A percentile compares a stretch with the other conserved stretches of the same genome.
Evolutionary conservation across 2,888 invertebrate species (phyloP).

Genomic region (Labia minor): DNA sequence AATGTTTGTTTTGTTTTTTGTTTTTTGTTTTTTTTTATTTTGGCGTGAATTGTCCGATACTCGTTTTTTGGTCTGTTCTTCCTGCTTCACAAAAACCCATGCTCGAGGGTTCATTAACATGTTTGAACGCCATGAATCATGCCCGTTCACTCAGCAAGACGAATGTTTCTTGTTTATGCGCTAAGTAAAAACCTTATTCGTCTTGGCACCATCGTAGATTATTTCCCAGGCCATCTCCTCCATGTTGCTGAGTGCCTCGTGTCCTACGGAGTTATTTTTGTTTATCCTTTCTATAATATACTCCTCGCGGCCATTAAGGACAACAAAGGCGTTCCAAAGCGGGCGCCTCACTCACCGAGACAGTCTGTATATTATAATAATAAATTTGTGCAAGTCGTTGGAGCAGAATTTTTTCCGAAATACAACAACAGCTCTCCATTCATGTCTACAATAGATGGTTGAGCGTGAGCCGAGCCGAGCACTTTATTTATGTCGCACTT

Average conservation of each 20-base stretch:
- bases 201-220: conserved; percentile 3
- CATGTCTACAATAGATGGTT: not conserved
- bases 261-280: not conserved
- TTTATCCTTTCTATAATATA: conserved; percentile 7
- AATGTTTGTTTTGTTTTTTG: too few species aligned
- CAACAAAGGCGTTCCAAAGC: not conserved
- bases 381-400: not conserved
- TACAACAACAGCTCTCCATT: conserved; percentile 13
- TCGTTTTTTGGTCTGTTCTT: too few species aligned
- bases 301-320: conserved; percentile 8
- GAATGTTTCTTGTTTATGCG: conserved; percentile 7
- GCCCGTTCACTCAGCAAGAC: conserved; percentile 1
- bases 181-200: not conserved
- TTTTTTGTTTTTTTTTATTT: too few species aligned
- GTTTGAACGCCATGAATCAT: not conserved
- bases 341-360: not conserved
- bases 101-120: not conserved
- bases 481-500: not conserved
- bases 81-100: not conserved
- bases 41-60: too few species aligned
- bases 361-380: not conserved
- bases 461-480: not conserved
- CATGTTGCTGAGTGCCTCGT: not conserved
- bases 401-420: conserved; percentile 4
- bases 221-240: not conserved